A percentile compares a stretch with the other conserved stretches of the same genome.
These are phyloP conservation scores for Eremophila alpestris DNA, from an alignment of 2,797 vertebrate species.

Conservation along the genomic window DNA sequence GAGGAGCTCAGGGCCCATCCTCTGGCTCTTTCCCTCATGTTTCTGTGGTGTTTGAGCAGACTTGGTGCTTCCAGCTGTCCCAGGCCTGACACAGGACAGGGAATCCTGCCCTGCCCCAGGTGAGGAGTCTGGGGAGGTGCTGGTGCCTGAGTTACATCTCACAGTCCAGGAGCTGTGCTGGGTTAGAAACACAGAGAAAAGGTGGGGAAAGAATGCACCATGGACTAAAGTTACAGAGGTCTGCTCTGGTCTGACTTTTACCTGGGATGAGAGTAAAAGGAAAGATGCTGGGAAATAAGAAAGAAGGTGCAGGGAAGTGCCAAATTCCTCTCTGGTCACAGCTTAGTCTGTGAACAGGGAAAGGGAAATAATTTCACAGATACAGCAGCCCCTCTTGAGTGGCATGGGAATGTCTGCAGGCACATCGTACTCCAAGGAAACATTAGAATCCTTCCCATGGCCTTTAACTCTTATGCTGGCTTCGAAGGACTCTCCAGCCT, in stretches of 20 bases:
- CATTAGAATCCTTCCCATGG: background rate
- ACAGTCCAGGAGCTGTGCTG: background rate
- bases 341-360: background rate
- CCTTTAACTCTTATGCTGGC: background rate
- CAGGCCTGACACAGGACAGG: background rate
- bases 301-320: background rate
- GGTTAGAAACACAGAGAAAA: background rate
- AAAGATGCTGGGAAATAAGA: background rate
- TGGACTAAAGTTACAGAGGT: background rate
- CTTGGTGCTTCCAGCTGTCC: background rate
- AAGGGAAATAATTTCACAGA: background rate
- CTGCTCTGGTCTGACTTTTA: background rate
- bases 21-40: background rate
- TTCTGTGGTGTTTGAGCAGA: background rate
- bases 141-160: background rate
- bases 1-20: background rate
- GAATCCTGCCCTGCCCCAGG: background rate
- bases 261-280: background rate
- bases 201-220: background rate
- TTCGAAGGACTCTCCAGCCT: background rate
- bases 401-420: background rate
- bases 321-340: background rate
- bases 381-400: background rate
- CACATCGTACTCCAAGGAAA: background rate
- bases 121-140: background rate